Conservation (phyloP, 2,797 vertebrate species). For the Etheostoma nigrum region DNA sequence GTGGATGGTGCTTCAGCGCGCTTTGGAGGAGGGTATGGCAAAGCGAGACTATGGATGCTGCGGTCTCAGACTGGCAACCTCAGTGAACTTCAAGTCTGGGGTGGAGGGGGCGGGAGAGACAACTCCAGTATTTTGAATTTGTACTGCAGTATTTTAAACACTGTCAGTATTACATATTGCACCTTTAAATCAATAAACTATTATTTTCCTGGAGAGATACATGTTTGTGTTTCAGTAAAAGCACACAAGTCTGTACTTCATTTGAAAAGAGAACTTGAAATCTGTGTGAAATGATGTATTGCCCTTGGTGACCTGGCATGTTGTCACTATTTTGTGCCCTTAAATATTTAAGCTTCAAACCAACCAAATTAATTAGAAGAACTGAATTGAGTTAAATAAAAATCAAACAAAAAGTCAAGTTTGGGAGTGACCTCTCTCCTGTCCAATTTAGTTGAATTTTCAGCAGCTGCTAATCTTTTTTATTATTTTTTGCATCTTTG, state of each 20-base stretch:
- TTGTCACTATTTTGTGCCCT: background rate
- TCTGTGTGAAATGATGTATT: background rate
- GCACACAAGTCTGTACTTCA: background rate
- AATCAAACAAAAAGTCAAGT: slow-evolving; percentile 6
- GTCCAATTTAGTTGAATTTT: slow-evolving; percentile 19
- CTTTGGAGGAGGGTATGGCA: too few relatives aligned
- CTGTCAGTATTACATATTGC: too few relatives aligned
- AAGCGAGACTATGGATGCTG: too few relatives aligned
- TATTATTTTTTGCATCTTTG: slow-evolving; percentile 78
- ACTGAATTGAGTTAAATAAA: background rate
- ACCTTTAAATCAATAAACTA: background rate
- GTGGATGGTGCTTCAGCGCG: too few relatives aligned
- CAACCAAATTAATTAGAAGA: background rate
- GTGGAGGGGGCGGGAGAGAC: too few relatives aligned
- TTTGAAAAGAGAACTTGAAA: background rate
- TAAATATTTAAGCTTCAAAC: background rate
- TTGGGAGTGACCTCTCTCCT: slow-evolving; percentile 1
- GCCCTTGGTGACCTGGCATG: background rate
- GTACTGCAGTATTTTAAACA: too few relatives aligned
- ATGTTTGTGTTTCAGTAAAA: background rate
- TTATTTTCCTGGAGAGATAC: background rate
- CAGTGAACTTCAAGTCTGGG: too few relatives aligned
- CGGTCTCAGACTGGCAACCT: too few relatives aligned
- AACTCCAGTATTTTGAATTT: too few relatives aligned
- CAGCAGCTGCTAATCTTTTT: slow-evolving; percentile 20